A percentile compares a stretch with the other conserved stretches of the same genome.
Evolutionary conservation across 2,888 invertebrate species (phyloP).

Genomic region (Eumerus sabulonum): DNA sequence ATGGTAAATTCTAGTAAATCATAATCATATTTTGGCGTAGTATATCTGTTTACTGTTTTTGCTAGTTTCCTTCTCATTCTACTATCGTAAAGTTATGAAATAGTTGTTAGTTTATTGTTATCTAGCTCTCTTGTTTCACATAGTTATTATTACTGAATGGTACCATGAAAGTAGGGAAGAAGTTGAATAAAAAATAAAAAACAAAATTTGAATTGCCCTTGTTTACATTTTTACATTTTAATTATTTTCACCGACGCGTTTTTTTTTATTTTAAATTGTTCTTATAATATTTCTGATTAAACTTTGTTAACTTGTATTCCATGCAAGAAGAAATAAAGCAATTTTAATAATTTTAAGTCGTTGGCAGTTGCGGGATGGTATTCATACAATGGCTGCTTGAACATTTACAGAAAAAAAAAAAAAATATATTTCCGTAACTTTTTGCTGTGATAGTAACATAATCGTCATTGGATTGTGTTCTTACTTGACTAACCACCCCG

Average conservation of each 20-base stretch:
- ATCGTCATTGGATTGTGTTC: no score
- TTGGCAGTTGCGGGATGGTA: no score
- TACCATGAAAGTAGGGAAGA: slow-evolving; percentile 32
- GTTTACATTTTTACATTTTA: slow-evolving; percentile 11
- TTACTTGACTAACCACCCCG: not conserved
- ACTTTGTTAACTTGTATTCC: slow-evolving; percentile 30
- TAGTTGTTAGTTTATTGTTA: slow-evolving; percentile 29
- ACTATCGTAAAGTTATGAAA: slow-evolving; percentile 50
- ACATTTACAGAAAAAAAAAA: no score
- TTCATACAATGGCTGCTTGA: no score
- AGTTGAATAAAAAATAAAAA: slow-evolving; percentile 29
- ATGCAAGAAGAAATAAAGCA: not conserved
- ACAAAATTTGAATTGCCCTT: slow-evolving; percentile 4
- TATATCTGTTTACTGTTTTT: slow-evolving; percentile 21
- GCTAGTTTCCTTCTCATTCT: slow-evolving; percentile 33
- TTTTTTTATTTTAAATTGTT: not conserved
- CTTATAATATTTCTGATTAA: slow-evolving; percentile 3
- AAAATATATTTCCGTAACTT: no score
- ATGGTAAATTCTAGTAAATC: slow-evolving; percentile 53
- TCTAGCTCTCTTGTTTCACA: slow-evolving; percentile 29
- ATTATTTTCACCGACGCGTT: slow-evolving; percentile 3
- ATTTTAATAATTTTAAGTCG: not conserved
- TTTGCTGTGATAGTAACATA: no score
- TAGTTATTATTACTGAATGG: slow-evolving; percentile 9
- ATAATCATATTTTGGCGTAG: slow-evolving; percentile 48